These are phyloP conservation scores for Brenthis daphne DNA, from an alignment of 2,888 invertebrate species.

Conservation along the genomic window DNA sequence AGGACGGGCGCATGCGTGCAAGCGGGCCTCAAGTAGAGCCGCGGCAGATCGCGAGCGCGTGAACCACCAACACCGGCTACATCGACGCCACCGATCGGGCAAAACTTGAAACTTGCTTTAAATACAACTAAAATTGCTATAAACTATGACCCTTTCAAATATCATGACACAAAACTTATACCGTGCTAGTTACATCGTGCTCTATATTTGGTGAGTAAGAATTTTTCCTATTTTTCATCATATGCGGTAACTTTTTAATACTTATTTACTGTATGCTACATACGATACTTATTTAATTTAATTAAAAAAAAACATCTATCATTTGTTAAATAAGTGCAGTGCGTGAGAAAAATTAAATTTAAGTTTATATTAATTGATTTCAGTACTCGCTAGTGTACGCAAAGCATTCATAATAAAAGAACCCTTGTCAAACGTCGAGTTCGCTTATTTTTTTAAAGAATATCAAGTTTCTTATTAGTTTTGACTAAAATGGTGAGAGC, in stretches of 20 bases:
- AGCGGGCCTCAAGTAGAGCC: conserved; percentile 35
- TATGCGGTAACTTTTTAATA: not conserved
- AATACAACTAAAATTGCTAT: conserved; percentile 17
- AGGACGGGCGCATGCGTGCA: conserved; percentile 54
- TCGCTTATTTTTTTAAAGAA: conserved; percentile 27
- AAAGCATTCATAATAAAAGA: conserved; percentile 27
- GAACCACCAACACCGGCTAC: conserved; percentile 46
- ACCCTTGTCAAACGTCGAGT: conserved; percentile 35
- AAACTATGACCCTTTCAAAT: conserved; percentile 3
- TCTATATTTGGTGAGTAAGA: conserved; percentile 27
- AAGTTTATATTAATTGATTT: conserved; percentile 17
- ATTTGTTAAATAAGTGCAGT: not conserved
- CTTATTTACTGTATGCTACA: not conserved
- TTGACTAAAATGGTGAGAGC: conserved; percentile 21
- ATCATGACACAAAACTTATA: conserved; percentile 12
- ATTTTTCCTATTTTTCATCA: not conserved
- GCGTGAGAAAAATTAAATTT: not conserved
- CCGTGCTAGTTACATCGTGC: conserved; percentile 12
- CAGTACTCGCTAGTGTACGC: conserved; percentile 11
- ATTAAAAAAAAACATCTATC: too few relatives aligned
- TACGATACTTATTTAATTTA: too few relatives aligned
- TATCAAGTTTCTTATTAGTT: conserved; percentile 26
- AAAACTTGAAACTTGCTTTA: conserved; percentile 15
- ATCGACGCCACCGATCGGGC: conserved; percentile 30
- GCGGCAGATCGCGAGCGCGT: conserved; percentile 46